Conservation (phyloP, 2,797 vertebrate species). For the Onychomys torridus region DNA sequence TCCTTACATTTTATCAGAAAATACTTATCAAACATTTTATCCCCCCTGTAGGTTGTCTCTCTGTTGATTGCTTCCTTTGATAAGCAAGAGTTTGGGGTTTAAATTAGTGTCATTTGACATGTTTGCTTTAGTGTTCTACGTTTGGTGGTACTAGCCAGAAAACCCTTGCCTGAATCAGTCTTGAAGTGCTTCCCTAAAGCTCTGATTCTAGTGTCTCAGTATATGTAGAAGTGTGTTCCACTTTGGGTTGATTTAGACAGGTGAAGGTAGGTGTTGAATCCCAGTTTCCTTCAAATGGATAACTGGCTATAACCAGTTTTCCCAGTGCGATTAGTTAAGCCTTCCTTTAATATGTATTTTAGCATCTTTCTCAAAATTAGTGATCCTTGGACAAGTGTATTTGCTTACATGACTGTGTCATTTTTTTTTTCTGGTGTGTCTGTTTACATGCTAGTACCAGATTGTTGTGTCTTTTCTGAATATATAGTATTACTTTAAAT, state of each 20-base stretch:
- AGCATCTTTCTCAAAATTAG: not conserved
- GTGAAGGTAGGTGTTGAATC: not conserved
- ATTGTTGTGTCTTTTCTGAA: not conserved
- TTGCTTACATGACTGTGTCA: not conserved
- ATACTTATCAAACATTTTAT: not conserved
- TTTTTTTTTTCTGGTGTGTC: not conserved
- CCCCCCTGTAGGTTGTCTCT: not conserved
- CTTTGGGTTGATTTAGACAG: not conserved
- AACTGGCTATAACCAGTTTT: not conserved
- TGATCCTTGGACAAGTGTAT: not conserved
- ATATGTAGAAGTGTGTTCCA: not conserved
- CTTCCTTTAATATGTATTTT: not conserved
- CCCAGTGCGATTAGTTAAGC: not conserved
- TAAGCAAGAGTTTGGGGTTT: not conserved
- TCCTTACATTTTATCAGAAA: not conserved
- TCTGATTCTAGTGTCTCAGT: not conserved
- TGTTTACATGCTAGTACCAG: not conserved
- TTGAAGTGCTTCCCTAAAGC: not conserved
- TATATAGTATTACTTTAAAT: not conserved
- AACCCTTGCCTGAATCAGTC: not conserved
- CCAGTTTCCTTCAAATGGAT: not conserved
- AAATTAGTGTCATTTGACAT: not conserved
- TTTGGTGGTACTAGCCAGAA: not conserved
- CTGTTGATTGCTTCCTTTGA: not conserved
- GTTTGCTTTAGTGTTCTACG: not conserved